These are phyloP conservation scores for Rhinoraja longicauda DNA, from an alignment of 2,797 vertebrate species.

Conservation along the genomic window DNA sequence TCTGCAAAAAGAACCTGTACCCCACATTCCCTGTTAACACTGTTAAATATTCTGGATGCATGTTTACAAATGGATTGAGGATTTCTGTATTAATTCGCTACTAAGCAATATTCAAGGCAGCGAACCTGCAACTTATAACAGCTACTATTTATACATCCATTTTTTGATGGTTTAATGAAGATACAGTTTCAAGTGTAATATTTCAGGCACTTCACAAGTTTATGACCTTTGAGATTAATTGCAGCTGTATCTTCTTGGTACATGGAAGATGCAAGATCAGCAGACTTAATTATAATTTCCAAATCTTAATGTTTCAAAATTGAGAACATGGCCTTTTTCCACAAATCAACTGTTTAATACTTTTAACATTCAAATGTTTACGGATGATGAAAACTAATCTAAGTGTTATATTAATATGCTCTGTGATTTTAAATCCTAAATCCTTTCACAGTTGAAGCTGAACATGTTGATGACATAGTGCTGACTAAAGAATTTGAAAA, in stretches of 20 bases:
- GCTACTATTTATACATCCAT: background rate
- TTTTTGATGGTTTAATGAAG: background rate
- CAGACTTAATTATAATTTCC: background rate
- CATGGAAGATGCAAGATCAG: background rate
- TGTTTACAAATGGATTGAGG: background rate
- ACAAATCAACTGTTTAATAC: too few species aligned
- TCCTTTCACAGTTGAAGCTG: background rate
- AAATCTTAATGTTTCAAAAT: background rate
- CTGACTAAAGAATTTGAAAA: background rate
- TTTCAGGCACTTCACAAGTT: background rate
- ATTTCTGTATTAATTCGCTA: background rate
- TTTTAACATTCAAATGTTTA: background rate
- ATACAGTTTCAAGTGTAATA: background rate
- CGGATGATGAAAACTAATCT: background rate
- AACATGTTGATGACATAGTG: background rate
- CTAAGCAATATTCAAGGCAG: background rate
- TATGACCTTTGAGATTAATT: background rate
- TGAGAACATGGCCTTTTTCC: background rate
- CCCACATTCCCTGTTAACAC: background rate
- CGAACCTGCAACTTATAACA: background rate
- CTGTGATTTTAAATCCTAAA: background rate
- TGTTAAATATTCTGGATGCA: background rate
- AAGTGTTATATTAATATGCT: background rate
- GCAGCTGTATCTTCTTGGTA: background rate
- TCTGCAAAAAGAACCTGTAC: background rate